phyloP scores from a whole-genome alignment of 2,113 vertebrate genomes.

The Recurvirostra avosetta region DNA sequence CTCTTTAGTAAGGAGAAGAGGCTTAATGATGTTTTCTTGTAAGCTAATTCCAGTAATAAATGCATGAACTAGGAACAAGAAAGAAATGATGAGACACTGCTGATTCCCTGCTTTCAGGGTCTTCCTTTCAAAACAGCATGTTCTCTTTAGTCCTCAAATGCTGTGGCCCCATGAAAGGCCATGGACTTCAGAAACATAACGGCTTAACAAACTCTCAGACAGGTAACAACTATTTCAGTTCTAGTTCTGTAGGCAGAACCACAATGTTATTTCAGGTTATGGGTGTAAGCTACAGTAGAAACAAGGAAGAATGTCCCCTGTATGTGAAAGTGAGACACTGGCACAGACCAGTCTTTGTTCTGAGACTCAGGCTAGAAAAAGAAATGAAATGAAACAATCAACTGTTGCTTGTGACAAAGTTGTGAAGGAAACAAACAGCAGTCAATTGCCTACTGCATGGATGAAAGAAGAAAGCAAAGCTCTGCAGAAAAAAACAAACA shows the following conservation, averaged over 20 bases:
- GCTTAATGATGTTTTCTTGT: conserved; percentile 49
- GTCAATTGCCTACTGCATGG: not conserved
- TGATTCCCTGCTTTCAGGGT: not conserved
- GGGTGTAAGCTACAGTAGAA: not conserved
- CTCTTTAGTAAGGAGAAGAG: conserved; percentile 9
- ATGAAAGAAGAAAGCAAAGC: not conserved
- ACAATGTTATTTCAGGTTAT: not conserved
- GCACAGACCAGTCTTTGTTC: not conserved
- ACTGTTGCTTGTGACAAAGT: not conserved
- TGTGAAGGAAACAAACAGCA: not conserved
- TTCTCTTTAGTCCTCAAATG: not conserved
- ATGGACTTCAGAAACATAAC: not conserved
- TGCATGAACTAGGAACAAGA: conserved; percentile 24
- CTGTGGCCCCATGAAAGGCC: not conserved
- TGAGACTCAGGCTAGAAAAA: not conserved
- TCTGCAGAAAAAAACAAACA: not conserved
- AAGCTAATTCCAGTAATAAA: conserved; percentile 62
- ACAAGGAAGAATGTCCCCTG: not conserved
- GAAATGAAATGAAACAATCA: not conserved
- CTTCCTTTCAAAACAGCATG: conserved; percentile 40
- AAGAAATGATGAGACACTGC: not conserved
- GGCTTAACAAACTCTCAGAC: not conserved
- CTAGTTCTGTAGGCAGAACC: not conserved
- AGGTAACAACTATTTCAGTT: not conserved
- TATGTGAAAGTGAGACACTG: not conserved